phyloP scores from a whole-genome alignment of 1,140 invertebrate species.

The Drosophila sechellia region DNA sequence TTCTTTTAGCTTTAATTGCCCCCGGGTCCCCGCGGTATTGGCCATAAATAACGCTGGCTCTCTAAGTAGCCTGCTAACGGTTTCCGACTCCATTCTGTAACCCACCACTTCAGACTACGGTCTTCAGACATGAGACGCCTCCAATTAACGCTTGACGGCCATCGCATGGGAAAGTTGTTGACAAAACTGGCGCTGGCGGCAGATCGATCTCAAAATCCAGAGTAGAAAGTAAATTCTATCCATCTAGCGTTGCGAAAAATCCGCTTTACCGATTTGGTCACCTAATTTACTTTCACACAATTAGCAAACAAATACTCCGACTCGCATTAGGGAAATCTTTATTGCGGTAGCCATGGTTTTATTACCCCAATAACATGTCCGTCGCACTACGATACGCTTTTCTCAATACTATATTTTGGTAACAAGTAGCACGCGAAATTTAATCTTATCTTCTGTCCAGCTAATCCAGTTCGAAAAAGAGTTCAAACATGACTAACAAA shows the following conservation, averaged over 20 bases:
- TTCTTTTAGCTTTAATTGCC: slow-evolving; percentile 81
- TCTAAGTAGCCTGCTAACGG: slow-evolving; percentile 71
- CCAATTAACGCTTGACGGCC: slow-evolving; percentile 65
- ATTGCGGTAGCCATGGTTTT: slow-evolving; percentile 13
- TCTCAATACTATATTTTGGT: slow-evolving; percentile 17
- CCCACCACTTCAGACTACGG: slow-evolving; percentile 8
- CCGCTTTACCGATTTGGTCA: slow-evolving; percentile 66
- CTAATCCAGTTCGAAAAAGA: slow-evolving; percentile 9
- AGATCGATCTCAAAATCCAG: slow-evolving; percentile 62
- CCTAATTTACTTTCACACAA: slow-evolving; percentile 66
- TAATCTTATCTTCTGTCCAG: slow-evolving; percentile 22
- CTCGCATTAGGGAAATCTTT: slow-evolving; percentile 27
- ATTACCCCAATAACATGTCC: slow-evolving; percentile 21
- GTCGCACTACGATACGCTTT: slow-evolving; percentile 6
- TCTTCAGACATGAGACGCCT: slow-evolving; percentile 9
- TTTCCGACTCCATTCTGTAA: slow-evolving; percentile 56
- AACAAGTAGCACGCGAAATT: background rate
- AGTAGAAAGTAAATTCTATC: slow-evolving; percentile 80
- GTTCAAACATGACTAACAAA: slow-evolving; percentile 6
- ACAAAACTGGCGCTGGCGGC: slow-evolving; percentile 60
- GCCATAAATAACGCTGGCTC: slow-evolving; percentile 62
- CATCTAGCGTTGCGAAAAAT: slow-evolving; percentile 39
- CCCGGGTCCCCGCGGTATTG: slow-evolving; percentile 20
- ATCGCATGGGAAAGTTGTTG: slow-evolving; percentile 77
- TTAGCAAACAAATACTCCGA: slow-evolving; percentile 32